phyloP scores from a whole-genome alignment of 2,113 vertebrate genomes.

The Mormoops blainvillei region DNA sequence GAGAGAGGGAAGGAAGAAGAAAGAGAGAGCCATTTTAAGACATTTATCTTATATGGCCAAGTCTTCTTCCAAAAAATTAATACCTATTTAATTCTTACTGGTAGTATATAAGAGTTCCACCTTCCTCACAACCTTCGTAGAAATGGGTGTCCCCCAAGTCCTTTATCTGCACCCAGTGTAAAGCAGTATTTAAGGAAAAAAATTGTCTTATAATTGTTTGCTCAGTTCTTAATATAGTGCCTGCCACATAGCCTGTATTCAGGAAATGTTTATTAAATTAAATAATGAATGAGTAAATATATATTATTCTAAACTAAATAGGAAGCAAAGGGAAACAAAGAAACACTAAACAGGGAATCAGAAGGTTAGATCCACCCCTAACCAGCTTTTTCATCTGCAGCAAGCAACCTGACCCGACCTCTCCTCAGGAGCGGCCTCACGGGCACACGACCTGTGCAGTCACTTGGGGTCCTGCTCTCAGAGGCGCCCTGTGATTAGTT shows the following conservation, averaged over 20 bases:
- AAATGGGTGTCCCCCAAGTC: neutral
- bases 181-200: neutral
- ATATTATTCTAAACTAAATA: neutral
- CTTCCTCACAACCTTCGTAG: neutral
- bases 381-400: neutral
- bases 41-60: neutral
- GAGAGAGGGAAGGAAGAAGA: neutral
- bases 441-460: neutral
- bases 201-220: neutral
- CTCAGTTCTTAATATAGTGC: neutral
- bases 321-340: neutral
- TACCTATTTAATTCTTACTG: neutral
- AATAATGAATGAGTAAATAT: conserved; percentile 16
- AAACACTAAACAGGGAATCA: neutral
- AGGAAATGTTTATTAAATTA: conserved; percentile 1
- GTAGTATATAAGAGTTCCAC: neutral
- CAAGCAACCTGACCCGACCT: neutral
- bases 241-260: neutral
- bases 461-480: neutral
- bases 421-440: neutral
- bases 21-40: neutral
- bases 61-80: neutral
- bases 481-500: neutral
- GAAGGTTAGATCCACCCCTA: neutral
- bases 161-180: neutral